These are phyloP conservation scores for Ctenosaura bakeri DNA, from an alignment of 2,797 vertebrate species.

Conservation along the genomic window DNA sequence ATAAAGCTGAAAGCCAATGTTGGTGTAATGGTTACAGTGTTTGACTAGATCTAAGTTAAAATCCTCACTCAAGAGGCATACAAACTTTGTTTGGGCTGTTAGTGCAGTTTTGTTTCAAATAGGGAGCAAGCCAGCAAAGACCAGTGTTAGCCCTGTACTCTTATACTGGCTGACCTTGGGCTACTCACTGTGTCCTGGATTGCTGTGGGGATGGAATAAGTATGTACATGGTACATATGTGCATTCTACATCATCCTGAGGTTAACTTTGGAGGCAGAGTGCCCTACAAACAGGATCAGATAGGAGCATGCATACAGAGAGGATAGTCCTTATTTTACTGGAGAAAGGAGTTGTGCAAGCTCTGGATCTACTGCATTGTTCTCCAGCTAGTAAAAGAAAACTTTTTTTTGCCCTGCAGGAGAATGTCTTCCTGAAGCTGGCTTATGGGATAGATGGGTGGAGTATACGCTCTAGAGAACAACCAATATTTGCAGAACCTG, in stretches of 20 bases:
- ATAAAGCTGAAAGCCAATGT: too few relatives aligned
- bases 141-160: background rate
- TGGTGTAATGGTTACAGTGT: background rate
- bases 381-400: background rate
- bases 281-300: background rate
- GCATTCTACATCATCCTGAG: background rate
- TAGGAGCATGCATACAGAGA: background rate
- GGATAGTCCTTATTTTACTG: background rate
- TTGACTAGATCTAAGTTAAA: background rate
- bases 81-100: background rate
- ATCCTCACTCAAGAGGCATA: background rate
- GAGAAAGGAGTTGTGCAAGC: too few relatives aligned
- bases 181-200: background rate
- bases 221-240: background rate
- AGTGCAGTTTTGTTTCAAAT: background rate
- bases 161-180: background rate
- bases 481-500: slow-evolving; percentile 34
- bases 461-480: background rate
- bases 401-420: background rate
- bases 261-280: background rate
- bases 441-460: background rate
- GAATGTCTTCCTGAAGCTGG: background rate
- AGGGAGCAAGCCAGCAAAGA: background rate
- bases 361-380: background rate
- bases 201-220: background rate